A percentile compares a stretch with the other conserved stretches of the same genome.
These are phyloP conservation scores for Pollimyrus isidori DNA, from an alignment of 2,113 vertebrate species.

Conservation along the genomic window DNA sequence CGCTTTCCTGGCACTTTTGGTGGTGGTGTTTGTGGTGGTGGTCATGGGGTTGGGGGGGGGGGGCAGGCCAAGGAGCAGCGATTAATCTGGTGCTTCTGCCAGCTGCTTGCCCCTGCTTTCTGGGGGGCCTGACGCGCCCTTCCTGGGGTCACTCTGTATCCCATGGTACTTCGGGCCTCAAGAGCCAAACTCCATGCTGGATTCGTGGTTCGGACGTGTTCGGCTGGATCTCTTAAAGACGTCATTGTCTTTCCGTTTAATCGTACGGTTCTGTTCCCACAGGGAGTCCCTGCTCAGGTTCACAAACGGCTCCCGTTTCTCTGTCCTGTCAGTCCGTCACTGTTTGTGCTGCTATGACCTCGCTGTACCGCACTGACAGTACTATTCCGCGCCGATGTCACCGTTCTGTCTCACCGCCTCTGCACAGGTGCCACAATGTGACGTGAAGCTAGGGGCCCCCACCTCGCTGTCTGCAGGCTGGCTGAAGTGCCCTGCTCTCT, in stretches of 20 bases:
- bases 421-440: background rate
- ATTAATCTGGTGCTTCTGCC: background rate
- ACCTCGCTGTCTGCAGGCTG: background rate
- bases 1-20: background rate
- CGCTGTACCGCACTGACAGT: background rate
- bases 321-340: background rate
- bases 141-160: background rate
- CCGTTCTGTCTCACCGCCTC: background rate
- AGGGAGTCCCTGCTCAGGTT: constrained; percentile 15
- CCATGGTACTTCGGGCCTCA: background rate
- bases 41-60: background rate
- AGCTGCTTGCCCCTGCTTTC: background rate
- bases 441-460: background rate
- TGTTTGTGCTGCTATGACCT: background rate
- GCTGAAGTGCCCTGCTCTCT: background rate
- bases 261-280: background rate
- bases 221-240: background rate
- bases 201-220: background rate
- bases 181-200: background rate
- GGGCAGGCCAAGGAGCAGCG: background rate
- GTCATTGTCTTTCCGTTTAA: constrained; percentile 16
- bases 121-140: background rate
- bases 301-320: background rate
- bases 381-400: background rate
- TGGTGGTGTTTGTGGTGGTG: background rate